These are phyloP conservation scores for Cyrtodaria siliqua DNA, from an alignment of 2,888 invertebrate species.

Conservation along the genomic window DNA sequence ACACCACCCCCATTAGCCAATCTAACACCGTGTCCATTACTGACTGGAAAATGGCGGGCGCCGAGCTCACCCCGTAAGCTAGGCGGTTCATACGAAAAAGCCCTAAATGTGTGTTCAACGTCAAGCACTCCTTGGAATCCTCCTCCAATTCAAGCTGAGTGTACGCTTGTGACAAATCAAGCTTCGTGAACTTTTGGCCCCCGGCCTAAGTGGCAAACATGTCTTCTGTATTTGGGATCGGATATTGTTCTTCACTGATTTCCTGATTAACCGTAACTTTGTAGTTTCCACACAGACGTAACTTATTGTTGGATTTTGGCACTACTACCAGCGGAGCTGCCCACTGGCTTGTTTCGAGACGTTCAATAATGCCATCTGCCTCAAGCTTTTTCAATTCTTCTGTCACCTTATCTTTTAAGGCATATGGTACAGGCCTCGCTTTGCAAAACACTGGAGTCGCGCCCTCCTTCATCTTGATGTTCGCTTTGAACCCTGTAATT, in stretches of 20 bases:
- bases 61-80: conserved; percentile 47
- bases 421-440: conserved; percentile 43
- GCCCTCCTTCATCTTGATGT: conserved; percentile 16
- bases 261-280: conserved; percentile 70
- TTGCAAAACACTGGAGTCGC: conserved; percentile 37
- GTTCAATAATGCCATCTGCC: conserved; percentile 22
- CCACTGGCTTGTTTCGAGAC: conserved; percentile 55
- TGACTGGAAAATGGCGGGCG: conserved; percentile 56
- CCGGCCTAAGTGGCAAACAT: conserved; percentile 53
- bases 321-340: conserved; percentile 64
- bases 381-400: conserved; percentile 38
- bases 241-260: conserved; percentile 70
- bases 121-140: conserved; percentile 45
- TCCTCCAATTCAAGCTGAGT: conserved; percentile 44
- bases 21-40: conserved; percentile 51
- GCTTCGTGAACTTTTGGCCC: conserved; percentile 57
- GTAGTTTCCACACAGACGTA: conserved; percentile 61
- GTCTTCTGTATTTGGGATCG: conserved; percentile 56
- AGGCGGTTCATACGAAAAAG: conserved; percentile 43
- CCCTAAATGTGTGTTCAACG: conserved; percentile 59
- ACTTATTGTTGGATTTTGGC: conserved; percentile 37
- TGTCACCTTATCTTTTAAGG: conserved; percentile 27
- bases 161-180: conserved; percentile 59
- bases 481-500: conserved; percentile 11
- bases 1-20: conserved; percentile 18